phyloP scores from a whole-genome alignment of 2,888 invertebrate species.

The Alentia gelatinosa region DNA sequence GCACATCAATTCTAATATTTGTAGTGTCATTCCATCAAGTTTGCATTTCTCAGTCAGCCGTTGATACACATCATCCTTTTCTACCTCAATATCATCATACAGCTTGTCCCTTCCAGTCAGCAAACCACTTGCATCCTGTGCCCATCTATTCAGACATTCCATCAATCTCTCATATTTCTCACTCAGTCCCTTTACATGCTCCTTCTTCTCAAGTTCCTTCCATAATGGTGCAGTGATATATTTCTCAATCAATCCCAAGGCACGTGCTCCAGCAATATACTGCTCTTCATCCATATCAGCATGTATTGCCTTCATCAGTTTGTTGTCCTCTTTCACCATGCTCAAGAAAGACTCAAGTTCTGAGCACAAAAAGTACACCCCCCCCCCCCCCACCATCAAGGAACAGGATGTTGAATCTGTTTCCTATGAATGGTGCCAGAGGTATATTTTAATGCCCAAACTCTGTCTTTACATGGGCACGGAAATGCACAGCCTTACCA shows the following conservation, averaged over 20 bases:
- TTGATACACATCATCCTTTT: conserved; percentile 25
- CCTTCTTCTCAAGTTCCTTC: background rate
- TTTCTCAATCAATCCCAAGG: conserved; percentile 8
- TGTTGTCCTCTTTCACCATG: background rate
- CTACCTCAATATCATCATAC: background rate
- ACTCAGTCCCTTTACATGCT: background rate
- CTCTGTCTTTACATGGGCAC: conserved; percentile 44
- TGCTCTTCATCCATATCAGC: too few species aligned
- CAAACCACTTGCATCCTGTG: background rate
- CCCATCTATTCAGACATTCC: background rate
- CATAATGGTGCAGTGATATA: background rate
- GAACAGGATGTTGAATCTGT: too few species aligned
- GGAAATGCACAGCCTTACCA: conserved; percentile 61
- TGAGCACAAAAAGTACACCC: background rate
- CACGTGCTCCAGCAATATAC: background rate
- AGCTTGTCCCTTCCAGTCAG: background rate
- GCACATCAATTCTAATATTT: background rate
- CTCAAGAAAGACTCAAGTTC: background rate
- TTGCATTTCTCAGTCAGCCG: background rate
- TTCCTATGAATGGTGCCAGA: conserved; percentile 51
- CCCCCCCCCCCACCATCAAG: too few species aligned
- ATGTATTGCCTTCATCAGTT: background rate
- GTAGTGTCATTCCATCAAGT: background rate
- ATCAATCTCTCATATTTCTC: background rate
- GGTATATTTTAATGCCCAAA: conserved; percentile 55